Evolutionary conservation across 1,140 invertebrate species (phyloP).

Genomic region (Drosophila kikkawai): DNA sequence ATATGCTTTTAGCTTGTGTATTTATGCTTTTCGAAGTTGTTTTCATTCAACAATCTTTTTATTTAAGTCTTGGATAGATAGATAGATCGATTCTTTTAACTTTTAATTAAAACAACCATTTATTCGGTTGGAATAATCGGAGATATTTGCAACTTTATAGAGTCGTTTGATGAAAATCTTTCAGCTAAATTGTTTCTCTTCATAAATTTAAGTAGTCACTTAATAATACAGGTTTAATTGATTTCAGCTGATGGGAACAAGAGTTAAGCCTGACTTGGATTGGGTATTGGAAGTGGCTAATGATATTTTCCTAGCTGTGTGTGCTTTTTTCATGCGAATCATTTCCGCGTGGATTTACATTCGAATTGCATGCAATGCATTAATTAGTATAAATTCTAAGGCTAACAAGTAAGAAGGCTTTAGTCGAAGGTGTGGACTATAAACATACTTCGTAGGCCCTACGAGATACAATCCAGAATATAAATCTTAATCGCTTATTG

Average conservation of each 20-base stretch:
- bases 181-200: background rate
- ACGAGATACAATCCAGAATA: background rate
- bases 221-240: slow-evolving; percentile 6
- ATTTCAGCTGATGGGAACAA: slow-evolving; percentile 1
- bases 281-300: slow-evolving; percentile 3
- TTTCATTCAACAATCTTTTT: background rate
- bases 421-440: background rate
- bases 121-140: background rate
- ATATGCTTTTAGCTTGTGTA: background rate
- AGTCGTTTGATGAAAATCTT: slow-evolving; percentile 6
- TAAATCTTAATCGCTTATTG: background rate
- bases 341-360: slow-evolving; percentile 44
- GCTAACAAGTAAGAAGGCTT: background rate
- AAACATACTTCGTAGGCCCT: background rate
- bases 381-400: slow-evolving; percentile 41
- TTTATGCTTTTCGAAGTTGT: background rate
- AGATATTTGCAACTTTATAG: slow-evolving; percentile 1
- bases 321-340: slow-evolving; percentile 38
- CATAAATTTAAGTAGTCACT: background rate
- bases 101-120: background rate
- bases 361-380: slow-evolving; percentile 37
- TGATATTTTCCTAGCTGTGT: slow-evolving; percentile 3
- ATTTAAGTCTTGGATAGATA: background rate
- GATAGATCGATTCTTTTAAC: background rate
- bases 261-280: background rate